Evolutionary conservation across 2,113 vertebrate species (phyloP).

Genomic region (Micronycteris hirsuta): DNA sequence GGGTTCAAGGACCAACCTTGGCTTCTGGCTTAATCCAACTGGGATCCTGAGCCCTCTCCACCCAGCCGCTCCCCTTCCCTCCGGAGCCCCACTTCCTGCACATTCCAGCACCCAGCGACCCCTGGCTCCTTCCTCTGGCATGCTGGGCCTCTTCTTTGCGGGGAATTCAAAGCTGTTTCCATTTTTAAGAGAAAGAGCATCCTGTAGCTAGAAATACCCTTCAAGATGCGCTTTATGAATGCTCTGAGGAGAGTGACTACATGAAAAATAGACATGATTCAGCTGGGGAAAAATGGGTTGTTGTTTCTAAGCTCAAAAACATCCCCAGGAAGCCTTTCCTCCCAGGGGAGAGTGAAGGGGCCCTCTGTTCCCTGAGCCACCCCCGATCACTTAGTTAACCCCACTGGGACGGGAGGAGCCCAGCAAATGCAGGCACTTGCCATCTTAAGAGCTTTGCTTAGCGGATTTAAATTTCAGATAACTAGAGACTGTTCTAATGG

Average conservation of each 20-base stretch:
- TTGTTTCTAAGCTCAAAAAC: not conserved
- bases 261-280: not conserved
- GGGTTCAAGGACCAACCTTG: not conserved
- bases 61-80: not conserved
- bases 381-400: not conserved
- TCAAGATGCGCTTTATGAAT: not conserved
- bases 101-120: not conserved
- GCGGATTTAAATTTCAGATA: not conserved
- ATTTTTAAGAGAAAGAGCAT: not conserved
- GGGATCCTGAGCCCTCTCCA: accelerated
- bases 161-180: not conserved
- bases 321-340: not conserved
- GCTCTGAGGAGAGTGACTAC: not conserved
- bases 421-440: not conserved
- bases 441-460: not conserved
- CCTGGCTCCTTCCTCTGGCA: not conserved
- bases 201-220: not conserved
- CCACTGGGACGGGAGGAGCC: accelerated
- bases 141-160: not conserved
- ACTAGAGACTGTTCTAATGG: not conserved
- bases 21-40: not conserved
- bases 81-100: not conserved
- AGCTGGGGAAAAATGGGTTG: not conserved
- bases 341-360: not conserved
- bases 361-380: not conserved